Percentiles rank a stretch among this genome's conserved stretches.
These are phyloP conservation scores for Naso thynnoides DNA, from an alignment of 2,797 vertebrate genomes.

Conservation along the genomic window DNA sequence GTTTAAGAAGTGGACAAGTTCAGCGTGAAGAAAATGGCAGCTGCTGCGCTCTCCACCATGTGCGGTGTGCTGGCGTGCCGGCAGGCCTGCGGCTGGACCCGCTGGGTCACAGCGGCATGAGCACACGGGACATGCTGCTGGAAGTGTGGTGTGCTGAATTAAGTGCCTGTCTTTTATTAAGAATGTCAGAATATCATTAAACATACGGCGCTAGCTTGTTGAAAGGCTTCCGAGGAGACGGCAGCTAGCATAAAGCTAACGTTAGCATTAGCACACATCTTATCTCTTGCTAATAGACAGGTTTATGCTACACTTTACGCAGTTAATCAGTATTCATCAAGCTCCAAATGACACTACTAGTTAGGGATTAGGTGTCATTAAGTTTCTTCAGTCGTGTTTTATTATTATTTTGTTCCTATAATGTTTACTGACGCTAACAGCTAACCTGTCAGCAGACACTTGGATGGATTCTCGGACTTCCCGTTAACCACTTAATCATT, in stretches of 20 bases:
- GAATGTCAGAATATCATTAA: fast-evolving
- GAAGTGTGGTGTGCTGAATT: fast-evolving
- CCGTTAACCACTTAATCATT: no score
- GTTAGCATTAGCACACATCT: neutral
- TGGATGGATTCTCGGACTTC: no score
- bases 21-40: conserved; percentile 80
- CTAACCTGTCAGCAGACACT: no score
- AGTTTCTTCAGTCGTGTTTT: no score
- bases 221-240: neutral
- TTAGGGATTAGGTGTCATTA: no score
- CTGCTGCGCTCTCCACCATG: conserved; percentile 74
- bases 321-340: fast-evolving
- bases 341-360: fast-evolving
- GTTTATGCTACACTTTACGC: fast-evolving
- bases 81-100: neutral
- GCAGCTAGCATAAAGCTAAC: neutral
- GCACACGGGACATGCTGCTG: fast-evolving
- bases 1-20: neutral
- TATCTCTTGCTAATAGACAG: fast-evolving
- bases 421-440: no score
- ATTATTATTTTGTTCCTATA: no score
- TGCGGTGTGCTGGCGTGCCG: conserved; percentile 38
- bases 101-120: no score
- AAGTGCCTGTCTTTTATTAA: fast-evolving
- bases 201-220: neutral